These are phyloP conservation scores for Drosophila takahashii DNA, from an alignment of 1,140 invertebrate species.

Conservation along the genomic window DNA sequence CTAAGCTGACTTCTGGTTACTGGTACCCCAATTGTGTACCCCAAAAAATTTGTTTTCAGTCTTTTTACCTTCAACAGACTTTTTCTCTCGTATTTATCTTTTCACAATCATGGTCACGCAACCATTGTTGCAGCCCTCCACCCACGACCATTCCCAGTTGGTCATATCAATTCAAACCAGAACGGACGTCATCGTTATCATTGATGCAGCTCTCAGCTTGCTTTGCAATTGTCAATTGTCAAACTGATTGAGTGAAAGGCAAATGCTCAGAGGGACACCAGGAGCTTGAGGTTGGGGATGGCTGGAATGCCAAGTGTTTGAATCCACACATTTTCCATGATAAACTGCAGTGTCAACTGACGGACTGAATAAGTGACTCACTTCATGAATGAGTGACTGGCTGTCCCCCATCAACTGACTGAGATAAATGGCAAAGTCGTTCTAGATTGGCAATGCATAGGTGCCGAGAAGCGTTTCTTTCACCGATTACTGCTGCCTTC, in stretches of 20 bases:
- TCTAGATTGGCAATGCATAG: slow-evolving; percentile 52
- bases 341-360: slow-evolving; percentile 43
- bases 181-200: slow-evolving; percentile 60
- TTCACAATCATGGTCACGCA: not conserved
- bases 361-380: slow-evolving; percentile 28
- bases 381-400: slow-evolving; percentile 31
- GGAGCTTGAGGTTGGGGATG: slow-evolving; percentile 4
- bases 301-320: slow-evolving; percentile 16
- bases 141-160: not conserved
- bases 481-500: slow-evolving; percentile 38
- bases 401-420: slow-evolving; percentile 29
- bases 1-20: too few species aligned
- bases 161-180: slow-evolving; percentile 20
- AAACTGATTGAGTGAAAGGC: slow-evolving; percentile 72
- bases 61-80: not conserved
- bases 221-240: slow-evolving; percentile 68
- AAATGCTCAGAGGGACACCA: slow-evolving; percentile 38
- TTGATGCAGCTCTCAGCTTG: slow-evolving; percentile 29
- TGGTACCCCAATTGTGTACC: too few species aligned
- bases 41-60: not conserved
- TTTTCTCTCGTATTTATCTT: not conserved
- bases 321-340: slow-evolving; percentile 34
- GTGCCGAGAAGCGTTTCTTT: slow-evolving; percentile 16
- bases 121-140: slow-evolving; percentile 13
- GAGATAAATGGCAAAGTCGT: slow-evolving; percentile 67